phyloP scores from a whole-genome alignment of 2,797 vertebrate species.

The Alauda arvensis region DNA sequence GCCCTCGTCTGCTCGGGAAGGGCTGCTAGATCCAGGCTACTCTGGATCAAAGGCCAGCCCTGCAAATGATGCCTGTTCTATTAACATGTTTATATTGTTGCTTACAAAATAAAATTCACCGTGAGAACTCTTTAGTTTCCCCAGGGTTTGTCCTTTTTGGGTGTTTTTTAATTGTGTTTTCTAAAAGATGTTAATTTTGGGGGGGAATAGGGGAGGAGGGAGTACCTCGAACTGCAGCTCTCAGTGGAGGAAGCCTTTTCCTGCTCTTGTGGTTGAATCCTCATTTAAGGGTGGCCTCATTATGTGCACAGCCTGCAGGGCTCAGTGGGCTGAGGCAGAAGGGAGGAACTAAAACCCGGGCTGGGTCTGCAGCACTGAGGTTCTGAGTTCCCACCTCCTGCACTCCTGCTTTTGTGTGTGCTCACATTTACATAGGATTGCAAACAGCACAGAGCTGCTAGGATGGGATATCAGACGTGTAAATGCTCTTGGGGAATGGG shows the following conservation, averaged over 20 bases:
- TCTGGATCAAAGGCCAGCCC: conserved; percentile 40
- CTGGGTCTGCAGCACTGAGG: not conserved
- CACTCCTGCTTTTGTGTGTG: rapidly evolving
- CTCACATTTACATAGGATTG: rapidly evolving
- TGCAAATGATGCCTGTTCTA: conserved; percentile 46
- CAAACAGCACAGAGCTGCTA: not conserved
- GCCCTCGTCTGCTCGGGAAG: not conserved
- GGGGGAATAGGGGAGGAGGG: not conserved
- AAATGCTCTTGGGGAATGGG: not conserved
- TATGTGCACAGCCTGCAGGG: not conserved
- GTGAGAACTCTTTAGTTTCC: conserved; percentile 48
- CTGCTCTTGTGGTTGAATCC: not conserved
- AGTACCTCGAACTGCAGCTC: not conserved
- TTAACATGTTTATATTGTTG: conserved; percentile 61
- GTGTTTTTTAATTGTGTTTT: not conserved
- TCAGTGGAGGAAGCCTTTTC: not conserved
- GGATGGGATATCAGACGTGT: rapidly evolving
- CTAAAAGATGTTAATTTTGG: not conserved
- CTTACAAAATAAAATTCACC: conserved; percentile 65
- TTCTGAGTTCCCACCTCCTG: too few species aligned
- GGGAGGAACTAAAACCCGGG: not conserved
- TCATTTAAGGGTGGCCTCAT: not conserved
- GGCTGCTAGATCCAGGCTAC: not conserved
- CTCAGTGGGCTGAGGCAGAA: not conserved
- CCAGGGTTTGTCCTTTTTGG: not conserved